A percentile compares a stretch with the other conserved stretches of the same genome.
Conservation (phyloP, 92 coral and sea anemone species). For the Siderastrea radians region DNA sequence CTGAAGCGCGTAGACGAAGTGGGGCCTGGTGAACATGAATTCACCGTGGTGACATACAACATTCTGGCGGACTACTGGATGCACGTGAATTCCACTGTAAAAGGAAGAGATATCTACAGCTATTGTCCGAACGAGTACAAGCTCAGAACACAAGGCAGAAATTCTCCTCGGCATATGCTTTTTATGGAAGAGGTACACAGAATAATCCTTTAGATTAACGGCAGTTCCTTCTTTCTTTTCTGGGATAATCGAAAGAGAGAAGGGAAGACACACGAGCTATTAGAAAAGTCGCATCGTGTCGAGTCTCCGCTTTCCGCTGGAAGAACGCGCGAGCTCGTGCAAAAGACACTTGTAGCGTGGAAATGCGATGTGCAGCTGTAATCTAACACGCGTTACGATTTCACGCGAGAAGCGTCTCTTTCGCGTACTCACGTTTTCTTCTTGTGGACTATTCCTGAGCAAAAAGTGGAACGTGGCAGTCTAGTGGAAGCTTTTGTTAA, state of each 20-base stretch:
- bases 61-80: constrained; percentile 67
- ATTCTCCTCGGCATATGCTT: constrained; percentile 72
- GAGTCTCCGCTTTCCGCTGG: too few relatives aligned
- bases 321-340: too few relatives aligned
- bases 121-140: constrained; percentile 55
- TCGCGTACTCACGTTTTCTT: too few relatives aligned
- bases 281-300: too few relatives aligned
- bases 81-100: neutral
- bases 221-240: neutral
- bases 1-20: constrained; percentile 3
- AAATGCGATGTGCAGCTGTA: too few relatives aligned
- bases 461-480: too few relatives aligned
- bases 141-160: constrained; percentile 34
- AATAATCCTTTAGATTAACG: neutral
- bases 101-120: constrained; percentile 23
- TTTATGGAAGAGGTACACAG: constrained; percentile 78
- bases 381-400: too few relatives aligned
- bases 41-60: constrained; percentile 80
- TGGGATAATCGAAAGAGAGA: neutral
- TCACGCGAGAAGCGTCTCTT: too few relatives aligned
- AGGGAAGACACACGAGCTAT: too few relatives aligned
- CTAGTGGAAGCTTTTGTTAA: too few relatives aligned
- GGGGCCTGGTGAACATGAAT: constrained; percentile 22
- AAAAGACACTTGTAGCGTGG: too few relatives aligned
- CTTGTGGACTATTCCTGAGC: too few relatives aligned